Base-by-base conservation (phyloP, 2,888 invertebrate species). In the Ryuthela nishihirai region DNA sequence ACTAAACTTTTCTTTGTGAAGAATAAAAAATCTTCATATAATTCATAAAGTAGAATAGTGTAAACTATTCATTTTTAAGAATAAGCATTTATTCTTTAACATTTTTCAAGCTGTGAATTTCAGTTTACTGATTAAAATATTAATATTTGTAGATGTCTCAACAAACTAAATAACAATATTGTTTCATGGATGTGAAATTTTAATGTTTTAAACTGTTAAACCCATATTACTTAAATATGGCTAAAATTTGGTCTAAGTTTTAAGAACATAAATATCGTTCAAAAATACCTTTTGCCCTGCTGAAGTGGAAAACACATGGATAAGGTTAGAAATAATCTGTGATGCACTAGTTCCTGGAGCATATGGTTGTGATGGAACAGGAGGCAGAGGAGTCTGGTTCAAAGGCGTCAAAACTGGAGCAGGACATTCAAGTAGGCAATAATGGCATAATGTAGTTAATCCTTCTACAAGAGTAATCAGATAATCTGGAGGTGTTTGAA, bases 271-370 rank as follows among this genome's bases (percentile, higher is more conserved):
- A 10, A n/a, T 20, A 20, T n/a, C 7, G 15, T 29, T 17, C n/a
- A n/a, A n/a, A n/a, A n/a, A 21, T 54, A 58, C 56, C 50, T 46
- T 54, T 50, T 50, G 62, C 25, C 42, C 49, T 21, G 69, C 69
- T n/a, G 79, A 78, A 4, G 87, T 84, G 65, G 86, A 83, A 71
- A 90, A 88, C 2, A 85, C 87, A 71, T 87, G 85, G 45, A 88
- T 83, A 34, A 91, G 79, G 72, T 87, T 88, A 69, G 84, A 85
- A 67, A 90, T 81, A 58, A 89, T 81, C 70, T 88, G 88, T 12
- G 63, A 63, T 26, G 76, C 72, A 0, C 72, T 71, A 36, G 70
- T 69, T 15, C 71, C 70, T 41, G 58, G 55, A 24, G 62, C 58
- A 52, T 60, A 56, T 29, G 64, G 55, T 41, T 62, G 63, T 20